A percentile compares a stretch with the other conserved stretches of the same genome.
Evolutionary conservation across 2,888 invertebrate genomes (phyloP).

Genomic region (Mesochorus sp.): DNA sequence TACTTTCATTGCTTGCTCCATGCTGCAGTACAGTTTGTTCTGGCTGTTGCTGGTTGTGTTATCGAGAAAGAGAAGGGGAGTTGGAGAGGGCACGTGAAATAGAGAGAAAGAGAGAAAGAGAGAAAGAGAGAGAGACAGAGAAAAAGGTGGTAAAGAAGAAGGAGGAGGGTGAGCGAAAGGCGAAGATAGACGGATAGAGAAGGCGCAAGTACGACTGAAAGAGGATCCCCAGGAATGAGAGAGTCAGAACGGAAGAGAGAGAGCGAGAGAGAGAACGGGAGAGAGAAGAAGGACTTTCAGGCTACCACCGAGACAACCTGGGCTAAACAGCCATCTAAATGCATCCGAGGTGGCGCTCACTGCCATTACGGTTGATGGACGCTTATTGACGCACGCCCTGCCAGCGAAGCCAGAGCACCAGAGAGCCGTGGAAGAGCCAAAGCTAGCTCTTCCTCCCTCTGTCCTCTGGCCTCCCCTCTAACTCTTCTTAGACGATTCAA

Average conservation of each 20-base stretch:
- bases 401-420: constrained; percentile 71
- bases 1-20: constrained; percentile 30
- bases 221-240: constrained; percentile 23
- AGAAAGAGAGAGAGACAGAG: constrained; percentile 27
- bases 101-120: not conserved
- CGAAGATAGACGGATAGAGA: constrained; percentile 41
- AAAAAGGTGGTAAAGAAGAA: not conserved
- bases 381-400: constrained; percentile 82
- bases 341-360: constrained; percentile 82
- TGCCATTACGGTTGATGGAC: constrained; percentile 82
- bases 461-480: constrained; percentile 56
- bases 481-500: constrained; percentile 62
- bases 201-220: constrained; percentile 13
- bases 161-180: constrained; percentile 19
- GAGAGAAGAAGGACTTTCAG: constrained; percentile 68
- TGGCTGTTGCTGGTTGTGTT: constrained; percentile 15
- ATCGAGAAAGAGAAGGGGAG: constrained; percentile 35
- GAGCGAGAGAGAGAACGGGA: constrained; percentile 26
- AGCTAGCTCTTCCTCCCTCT: constrained; percentile 72
- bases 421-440: constrained; percentile 66
- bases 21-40: constrained; percentile 13
- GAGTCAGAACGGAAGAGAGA: constrained; percentile 4
- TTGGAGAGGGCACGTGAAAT: too few species aligned
- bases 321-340: constrained; percentile 83
- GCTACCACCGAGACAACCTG: constrained; percentile 80